Evolutionary conservation across 1,140 invertebrate genomes (phyloP), one percentile per base, ranked within the genome.

Genomic region (Cydia splendana): DNA sequence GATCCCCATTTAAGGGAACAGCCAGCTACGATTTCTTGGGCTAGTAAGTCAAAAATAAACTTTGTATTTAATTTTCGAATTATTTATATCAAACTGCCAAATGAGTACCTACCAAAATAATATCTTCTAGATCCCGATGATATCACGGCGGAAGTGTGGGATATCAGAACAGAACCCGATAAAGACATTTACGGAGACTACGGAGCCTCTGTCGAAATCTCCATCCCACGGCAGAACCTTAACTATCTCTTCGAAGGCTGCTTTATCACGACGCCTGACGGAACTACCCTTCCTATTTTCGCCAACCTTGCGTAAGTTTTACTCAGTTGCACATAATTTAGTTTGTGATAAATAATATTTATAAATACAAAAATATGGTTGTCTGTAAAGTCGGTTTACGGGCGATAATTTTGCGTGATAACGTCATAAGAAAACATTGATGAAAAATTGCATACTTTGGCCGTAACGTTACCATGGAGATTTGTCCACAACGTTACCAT

Each of bases 251-350:
- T 71, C 24, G 67, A 71, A 38, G 67, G 67, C 9, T 71, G 67
- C n/a, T 71, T 71, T n/a, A 71, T 71, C 67, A 71, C 67, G 15
- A 71, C 67, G 13, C 67, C 67, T 71, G 67, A 71, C 15, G 34
- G 18, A 71, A 18, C 67, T 42, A 38, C 30, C 18, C 67, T 71
- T 38, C 67, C 67, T 15, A 71, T 71, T 5, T 71, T 71, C 67
- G 1, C 67, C 6, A 71, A 5, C n/a, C 18, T 24, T 62, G 57
- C 18, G 57, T 62, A 62, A 62, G 57, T 62, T 57, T 57, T 57
- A n/a, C 6, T 4, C 15, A 51, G 48, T 42, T 42, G 38, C 7
- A 42, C 38, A 9, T 42, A 42, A 42, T 42, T 42, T 42, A 42
- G 4, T 42, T 42, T 42, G 38, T 42, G 38, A 42, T 42, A 42